Evolutionary conservation across 2,888 invertebrate genomes (phyloP).

Genomic region (Pollenia griseotomentosa): DNA sequence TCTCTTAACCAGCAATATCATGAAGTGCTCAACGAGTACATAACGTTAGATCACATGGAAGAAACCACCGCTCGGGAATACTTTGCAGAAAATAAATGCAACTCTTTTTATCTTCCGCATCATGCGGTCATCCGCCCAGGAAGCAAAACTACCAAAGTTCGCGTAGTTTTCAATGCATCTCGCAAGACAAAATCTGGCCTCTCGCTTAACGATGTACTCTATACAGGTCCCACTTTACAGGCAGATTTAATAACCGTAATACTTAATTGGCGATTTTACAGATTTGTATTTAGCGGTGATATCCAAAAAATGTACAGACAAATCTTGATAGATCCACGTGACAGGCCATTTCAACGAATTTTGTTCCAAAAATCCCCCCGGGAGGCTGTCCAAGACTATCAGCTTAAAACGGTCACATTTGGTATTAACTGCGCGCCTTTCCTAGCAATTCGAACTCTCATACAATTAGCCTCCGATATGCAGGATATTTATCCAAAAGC

Average conservation of each 20-base stretch:
- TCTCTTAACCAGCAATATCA: not conserved
- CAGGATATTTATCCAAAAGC: conserved; percentile 41
- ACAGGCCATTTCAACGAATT: not conserved
- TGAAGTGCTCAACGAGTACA: conserved; percentile 21
- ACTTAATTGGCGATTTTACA: conserved; percentile 28
- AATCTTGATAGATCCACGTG: no score
- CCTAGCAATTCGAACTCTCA: conserved; percentile 6
- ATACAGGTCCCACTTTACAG: conserved; percentile 9
- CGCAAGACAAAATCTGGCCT: not conserved
- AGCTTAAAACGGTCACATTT: not conserved
- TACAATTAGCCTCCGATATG: not conserved
- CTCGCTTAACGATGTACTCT: conserved; percentile 20
- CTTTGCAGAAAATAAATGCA: not conserved
- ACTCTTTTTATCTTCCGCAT: not conserved
- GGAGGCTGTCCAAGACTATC: not conserved
- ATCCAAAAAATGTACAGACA: no score
- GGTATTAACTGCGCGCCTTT: not conserved
- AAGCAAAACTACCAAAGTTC: no score
- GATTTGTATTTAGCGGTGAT: conserved; percentile 35
- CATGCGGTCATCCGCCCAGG: no score
- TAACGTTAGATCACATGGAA: conserved; percentile 19
- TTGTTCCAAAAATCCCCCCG: not conserved
- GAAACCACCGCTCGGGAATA: not conserved
- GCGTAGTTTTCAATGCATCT: no score
- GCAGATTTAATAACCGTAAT: not conserved